Percentiles rank a stretch among this genome's conserved stretches.
These are phyloP conservation scores for Agrochola circellaris DNA, from an alignment of 2,888 invertebrate genomes.

Conservation along the genomic window DNA sequence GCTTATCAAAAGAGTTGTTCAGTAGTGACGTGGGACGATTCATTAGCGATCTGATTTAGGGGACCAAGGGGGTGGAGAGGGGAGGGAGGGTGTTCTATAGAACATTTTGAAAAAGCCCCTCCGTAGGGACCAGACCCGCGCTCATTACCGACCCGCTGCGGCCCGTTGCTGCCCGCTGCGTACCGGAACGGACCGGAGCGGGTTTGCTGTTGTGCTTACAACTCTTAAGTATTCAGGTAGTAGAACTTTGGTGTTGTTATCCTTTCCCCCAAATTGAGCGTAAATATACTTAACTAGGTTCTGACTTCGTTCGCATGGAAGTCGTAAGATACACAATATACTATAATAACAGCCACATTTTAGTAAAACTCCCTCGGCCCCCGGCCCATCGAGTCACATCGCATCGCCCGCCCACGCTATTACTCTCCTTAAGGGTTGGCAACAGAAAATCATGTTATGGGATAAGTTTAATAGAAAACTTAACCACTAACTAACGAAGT, in stretches of 20 bases:
- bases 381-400: background rate
- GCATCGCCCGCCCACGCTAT: background rate
- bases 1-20: conserved; percentile 23
- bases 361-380: background rate
- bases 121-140: conserved; percentile 38
- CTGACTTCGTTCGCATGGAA: background rate
- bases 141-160: conserved; percentile 36
- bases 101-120: conserved; percentile 42
- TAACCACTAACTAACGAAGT: too few species aligned
- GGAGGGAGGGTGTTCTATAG: background rate
- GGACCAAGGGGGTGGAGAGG: background rate
- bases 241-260: conserved; percentile 42
- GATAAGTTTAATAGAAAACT: too few species aligned
- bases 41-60: conserved; percentile 49
- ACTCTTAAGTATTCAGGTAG: conserved; percentile 42
- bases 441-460: too few species aligned
- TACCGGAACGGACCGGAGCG: conserved; percentile 3
- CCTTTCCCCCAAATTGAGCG: conserved; percentile 34
- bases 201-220: conserved; percentile 30
- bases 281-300: conserved; percentile 22
- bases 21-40: conserved; percentile 22
- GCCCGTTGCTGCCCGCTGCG: background rate
- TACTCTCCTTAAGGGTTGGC: background rate
- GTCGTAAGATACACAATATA: background rate
- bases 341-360: background rate